Evolutionary conservation across 2,113 vertebrate species (phyloP), one percentile per base, ranked within the genome.

Genomic region (Thalassarche chlororhynchos): DNA sequence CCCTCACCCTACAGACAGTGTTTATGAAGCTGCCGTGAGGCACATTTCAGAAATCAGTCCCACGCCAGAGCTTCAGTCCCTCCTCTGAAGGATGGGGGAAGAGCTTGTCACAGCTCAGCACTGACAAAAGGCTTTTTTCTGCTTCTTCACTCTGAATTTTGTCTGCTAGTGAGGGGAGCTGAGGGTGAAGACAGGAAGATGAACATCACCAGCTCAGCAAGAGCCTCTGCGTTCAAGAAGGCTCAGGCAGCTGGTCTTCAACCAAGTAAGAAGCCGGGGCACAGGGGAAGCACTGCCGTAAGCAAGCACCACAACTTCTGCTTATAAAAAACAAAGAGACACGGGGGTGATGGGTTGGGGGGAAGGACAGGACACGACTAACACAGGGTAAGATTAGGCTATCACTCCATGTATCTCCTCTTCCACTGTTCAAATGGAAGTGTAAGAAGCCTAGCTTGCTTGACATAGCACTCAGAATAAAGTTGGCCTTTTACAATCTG

Each of bases 161-260:
- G 36, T 36, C 49, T 51, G 40, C 42, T 32, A 32, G 24, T 90
- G 44, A 84, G 34, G 21, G 46, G 18, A 78, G 36, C 42, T 65
- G n/a, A 64, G 6, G 5, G 57, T 4, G 0, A 95, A 93, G 31
- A 54, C 1, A 5, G 31, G 23, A 84, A 31, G 24, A 65, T 14
- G 57, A 83, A 36, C 46, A 77, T 17, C 66, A 71, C 14, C 32
- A 83, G 44, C 36, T 52, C 54, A 93, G 74, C 47, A 93, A 66
- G 23, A 64, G 42, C 38, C 38, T 69, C 47, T 1, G 1, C 1
- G 0, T 6, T 8, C 3, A 3, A 52, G 44, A 42, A 34, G 8
- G 28, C 28, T 74, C 13, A 20, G 24, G 25, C 55, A 89, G 55
- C 36, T 31, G 18, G 24, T 49, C 38, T 87, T 62, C 74, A 85